Percentiles rank a stretch among this genome's conserved stretches.
phyloP scores from a whole-genome alignment of 2,888 invertebrate species.

The Drosophila pseudotakahashii region DNA sequence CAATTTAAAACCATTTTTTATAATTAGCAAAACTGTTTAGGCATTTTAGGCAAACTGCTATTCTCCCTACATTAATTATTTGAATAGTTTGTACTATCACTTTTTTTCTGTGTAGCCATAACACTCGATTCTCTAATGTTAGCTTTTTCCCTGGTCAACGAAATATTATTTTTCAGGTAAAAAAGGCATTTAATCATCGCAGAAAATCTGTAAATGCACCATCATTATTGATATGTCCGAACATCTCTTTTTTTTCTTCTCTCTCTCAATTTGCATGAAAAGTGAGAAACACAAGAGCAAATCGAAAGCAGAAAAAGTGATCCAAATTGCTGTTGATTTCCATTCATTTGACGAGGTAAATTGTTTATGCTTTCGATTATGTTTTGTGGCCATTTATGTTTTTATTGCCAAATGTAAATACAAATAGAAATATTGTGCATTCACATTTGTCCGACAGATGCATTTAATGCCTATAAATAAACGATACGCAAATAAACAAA shows the following conservation, averaged over 20 bases:
- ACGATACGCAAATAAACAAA: conserved; percentile 18
- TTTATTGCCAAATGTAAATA: conserved; percentile 32
- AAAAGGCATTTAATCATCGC: not conserved
- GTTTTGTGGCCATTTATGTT: conserved; percentile 37
- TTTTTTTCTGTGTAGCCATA: too few relatives aligned
- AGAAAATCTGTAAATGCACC: conserved; percentile 17
- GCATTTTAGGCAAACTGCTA: too few relatives aligned
- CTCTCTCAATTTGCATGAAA: conserved; percentile 1
- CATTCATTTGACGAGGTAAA: conserved; percentile 15
- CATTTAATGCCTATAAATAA: conserved; percentile 35
- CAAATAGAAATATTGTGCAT: conserved; percentile 16
- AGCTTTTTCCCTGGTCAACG: too few relatives aligned
- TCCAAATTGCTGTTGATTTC: conserved; percentile 20
- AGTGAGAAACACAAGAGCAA: conserved; percentile 11
- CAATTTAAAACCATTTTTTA: too few relatives aligned
- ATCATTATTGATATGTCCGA: conserved; percentile 9
- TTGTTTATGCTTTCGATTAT: conserved; percentile 20
- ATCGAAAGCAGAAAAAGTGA: conserved; percentile 1
- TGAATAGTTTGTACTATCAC: too few relatives aligned
- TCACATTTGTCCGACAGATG: conserved; percentile 19
- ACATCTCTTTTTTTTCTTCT: conserved; percentile 1
- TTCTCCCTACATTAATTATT: too few relatives aligned
- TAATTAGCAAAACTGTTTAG: too few relatives aligned
- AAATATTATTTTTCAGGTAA: too few relatives aligned
- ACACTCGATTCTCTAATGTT: too few relatives aligned